Evolutionary conservation across 2,113 vertebrate species (phyloP).

Genomic region (Rhadina sibilatrix): DNA sequence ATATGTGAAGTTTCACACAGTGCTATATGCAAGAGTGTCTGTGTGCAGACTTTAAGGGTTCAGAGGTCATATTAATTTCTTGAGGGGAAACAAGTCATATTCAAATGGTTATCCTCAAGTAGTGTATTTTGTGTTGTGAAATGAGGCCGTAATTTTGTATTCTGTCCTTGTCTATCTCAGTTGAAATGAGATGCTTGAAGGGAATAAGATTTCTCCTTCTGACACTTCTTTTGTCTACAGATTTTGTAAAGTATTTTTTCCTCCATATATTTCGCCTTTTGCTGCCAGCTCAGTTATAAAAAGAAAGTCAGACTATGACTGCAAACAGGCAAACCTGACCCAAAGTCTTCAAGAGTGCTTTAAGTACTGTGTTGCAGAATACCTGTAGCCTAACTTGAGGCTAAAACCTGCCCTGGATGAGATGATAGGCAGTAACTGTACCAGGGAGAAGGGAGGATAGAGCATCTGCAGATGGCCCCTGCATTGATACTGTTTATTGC

Average conservation of each 20-base stretch:
- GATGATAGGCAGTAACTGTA: not conserved
- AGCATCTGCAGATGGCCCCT: not conserved
- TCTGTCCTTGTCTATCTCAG: not conserved
- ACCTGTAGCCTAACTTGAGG: not conserved
- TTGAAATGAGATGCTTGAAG: not conserved
- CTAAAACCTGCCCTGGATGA: not conserved
- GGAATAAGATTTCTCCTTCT: not conserved
- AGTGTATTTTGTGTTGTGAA: not conserved
- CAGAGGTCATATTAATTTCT: not conserved
- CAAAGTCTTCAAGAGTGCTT: not conserved
- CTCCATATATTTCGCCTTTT: not conserved
- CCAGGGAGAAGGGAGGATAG: not conserved
- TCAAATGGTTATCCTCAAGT: not conserved
- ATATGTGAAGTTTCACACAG: not conserved
- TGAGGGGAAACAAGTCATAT: not conserved
- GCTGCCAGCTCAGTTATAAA: not conserved
- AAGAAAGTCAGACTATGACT: not conserved
- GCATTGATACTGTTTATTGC: not conserved
- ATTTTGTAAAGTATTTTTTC: not conserved
- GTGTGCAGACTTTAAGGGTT: not conserved
- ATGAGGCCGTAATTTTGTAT: not conserved
- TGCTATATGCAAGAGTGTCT: not conserved
- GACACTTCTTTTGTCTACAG: not conserved
- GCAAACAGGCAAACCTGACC: not conserved
- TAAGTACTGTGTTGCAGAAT: not conserved